Conservation (phyloP, 2,797 vertebrate genomes). For the Centropyge bicolor region DNA sequence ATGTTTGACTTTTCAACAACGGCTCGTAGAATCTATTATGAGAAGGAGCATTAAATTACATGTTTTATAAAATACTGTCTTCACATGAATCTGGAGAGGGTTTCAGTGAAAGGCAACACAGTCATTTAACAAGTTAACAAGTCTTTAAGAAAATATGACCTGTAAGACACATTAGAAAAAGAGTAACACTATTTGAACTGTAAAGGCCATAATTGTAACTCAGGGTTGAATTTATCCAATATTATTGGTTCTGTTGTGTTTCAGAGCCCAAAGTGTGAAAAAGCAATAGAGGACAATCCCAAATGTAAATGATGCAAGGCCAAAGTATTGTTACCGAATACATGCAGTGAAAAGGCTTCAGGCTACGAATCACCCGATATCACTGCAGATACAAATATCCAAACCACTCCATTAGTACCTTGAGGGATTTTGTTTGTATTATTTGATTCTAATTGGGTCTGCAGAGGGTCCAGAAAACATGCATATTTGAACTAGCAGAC, state of each 20-base stretch:
- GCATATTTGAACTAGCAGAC: constrained; percentile 53
- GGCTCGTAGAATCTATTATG: background rate
- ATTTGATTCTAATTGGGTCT: constrained; percentile 81
- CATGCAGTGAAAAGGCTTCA: constrained; percentile 32
- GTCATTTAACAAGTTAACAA: background rate
- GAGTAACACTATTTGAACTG: background rate
- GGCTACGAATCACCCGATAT: constrained; percentile 40
- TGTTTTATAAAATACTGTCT: background rate
- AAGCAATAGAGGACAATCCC: background rate
- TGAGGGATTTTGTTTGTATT: constrained; percentile 69
- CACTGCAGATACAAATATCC: constrained; percentile 57
- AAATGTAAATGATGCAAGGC: constrained; percentile 48
- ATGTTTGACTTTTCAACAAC: background rate
- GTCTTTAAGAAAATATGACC: background rate
- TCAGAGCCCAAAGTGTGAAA: background rate
- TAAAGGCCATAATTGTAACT: background rate
- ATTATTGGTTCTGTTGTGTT: constrained; percentile 9
- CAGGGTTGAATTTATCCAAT: background rate
- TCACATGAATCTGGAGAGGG: background rate
- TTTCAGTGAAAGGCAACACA: background rate
- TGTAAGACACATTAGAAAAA: background rate
- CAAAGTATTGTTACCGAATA: constrained; percentile 40
- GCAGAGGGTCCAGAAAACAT: constrained; percentile 62
- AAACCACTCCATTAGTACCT: constrained; percentile 54
- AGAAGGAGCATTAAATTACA: background rate